Percentiles rank a stretch among this genome's conserved stretches.
phyloP scores from a whole-genome alignment of 2,113 vertebrate genomes.

The Numida meleagris region DNA sequence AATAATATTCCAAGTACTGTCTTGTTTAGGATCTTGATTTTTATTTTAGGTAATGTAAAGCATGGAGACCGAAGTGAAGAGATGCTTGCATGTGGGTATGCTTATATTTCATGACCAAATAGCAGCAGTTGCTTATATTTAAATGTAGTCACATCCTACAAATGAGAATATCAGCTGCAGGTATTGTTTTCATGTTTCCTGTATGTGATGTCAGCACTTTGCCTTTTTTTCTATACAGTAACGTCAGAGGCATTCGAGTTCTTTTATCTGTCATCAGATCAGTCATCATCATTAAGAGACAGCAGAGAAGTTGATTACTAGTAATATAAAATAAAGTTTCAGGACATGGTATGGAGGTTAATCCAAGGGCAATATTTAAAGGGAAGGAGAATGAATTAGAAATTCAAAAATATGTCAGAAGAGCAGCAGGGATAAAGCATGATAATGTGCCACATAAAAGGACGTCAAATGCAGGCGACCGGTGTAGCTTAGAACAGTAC shows the following conservation, averaged over 20 bases:
- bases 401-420: conserved; percentile 15
- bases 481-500: background rate
- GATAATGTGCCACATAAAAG: background rate
- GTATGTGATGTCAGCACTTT: background rate
- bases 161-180: background rate
- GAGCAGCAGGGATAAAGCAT: background rate
- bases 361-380: background rate
- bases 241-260: background rate
- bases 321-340: conserved; percentile 14
- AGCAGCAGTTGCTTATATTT: background rate
- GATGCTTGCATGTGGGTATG: conserved; percentile 62
- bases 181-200: conserved; percentile 1
- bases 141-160: conserved; percentile 28
- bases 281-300: conserved; percentile 25
- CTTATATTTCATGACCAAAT: conserved; percentile 4
- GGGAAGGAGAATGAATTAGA: background rate
- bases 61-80: conserved; percentile 34
- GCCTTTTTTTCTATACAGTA: background rate
- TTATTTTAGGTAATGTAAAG: conserved; percentile 35
- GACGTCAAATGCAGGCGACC: background rate
- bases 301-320: conserved; percentile 34
- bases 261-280: background rate
- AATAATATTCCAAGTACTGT: conserved; percentile 26
- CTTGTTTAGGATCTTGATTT: conserved; percentile 25
- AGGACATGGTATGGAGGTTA: background rate